Percentiles rank a stretch among this genome's conserved stretches.
Evolutionary conservation across 2,888 invertebrate species (phyloP).

Genomic region (Dicyrtoma fusca): DNA sequence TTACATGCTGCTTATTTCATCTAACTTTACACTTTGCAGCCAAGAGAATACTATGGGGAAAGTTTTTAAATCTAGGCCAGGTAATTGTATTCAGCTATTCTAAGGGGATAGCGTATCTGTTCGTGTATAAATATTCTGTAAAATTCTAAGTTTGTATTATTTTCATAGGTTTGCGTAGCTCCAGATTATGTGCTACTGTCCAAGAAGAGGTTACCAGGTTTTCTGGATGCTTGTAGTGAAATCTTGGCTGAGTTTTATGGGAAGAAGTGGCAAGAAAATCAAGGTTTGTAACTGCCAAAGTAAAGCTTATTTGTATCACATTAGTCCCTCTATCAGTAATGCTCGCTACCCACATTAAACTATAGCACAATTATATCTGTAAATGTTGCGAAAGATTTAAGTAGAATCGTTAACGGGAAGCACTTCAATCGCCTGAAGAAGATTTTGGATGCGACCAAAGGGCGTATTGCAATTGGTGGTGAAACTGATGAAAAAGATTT

Average conservation of each 20-base stretch:
- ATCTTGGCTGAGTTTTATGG: slow-evolving; percentile 82
- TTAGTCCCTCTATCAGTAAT: too few species aligned
- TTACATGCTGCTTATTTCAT: too few species aligned
- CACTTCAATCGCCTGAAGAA: slow-evolving; percentile 69
- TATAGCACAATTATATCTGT: too few species aligned
- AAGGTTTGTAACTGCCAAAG: slow-evolving; percentile 13
- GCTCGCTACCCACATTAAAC: too few species aligned
- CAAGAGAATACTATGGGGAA: slow-evolving; percentile 91
- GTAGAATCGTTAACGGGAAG: slow-evolving; percentile 73
- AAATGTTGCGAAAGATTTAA: slow-evolving; percentile 69
- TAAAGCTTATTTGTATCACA: too few species aligned
- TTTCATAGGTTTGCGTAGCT: slow-evolving; percentile 90
- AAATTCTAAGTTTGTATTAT: background rate
- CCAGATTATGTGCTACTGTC: slow-evolving; percentile 92
- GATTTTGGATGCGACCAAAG: slow-evolving; percentile 58
- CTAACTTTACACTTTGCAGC: too few species aligned
- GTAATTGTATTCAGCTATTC: slow-evolving; percentile 7
- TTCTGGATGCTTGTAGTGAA: slow-evolving; percentile 70
- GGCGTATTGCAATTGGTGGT: slow-evolving; percentile 76
- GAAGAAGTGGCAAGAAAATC: slow-evolving; percentile 75
- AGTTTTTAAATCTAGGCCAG: slow-evolving; percentile 60
- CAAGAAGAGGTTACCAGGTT: slow-evolving; percentile 70
- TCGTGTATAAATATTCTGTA: background rate
- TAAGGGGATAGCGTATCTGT: background rate
- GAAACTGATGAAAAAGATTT: slow-evolving; percentile 71